These are phyloP conservation scores for Nysson spinosus DNA, from an alignment of 2,888 invertebrate species.

Conservation along the genomic window DNA sequence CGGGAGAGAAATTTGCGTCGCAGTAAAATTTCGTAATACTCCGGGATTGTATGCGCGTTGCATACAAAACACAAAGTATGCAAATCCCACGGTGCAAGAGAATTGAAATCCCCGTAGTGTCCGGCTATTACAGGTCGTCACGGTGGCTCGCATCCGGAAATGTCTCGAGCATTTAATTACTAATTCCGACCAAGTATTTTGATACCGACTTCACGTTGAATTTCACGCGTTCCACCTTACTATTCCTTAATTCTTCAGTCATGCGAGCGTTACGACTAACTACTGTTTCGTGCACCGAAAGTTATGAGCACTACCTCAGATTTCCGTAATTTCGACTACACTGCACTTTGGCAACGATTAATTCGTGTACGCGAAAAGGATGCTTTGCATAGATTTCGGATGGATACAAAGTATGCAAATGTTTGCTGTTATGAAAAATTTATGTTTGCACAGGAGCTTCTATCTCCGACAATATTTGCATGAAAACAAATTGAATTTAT, in stretches of 20 bases:
- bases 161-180: conserved; percentile 61
- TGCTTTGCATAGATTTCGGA: no score
- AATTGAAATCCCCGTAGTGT: conserved; percentile 60
- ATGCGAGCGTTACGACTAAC: conserved; percentile 11
- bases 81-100: conserved; percentile 49
- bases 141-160: conserved; percentile 54
- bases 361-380: no score
- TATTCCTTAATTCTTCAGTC: not conserved
- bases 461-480: no score
- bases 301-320: not conserved
- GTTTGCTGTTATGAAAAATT: no score
- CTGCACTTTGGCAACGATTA: no score
- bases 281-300: not conserved
- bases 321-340: no score
- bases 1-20: conserved; percentile 39
- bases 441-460: no score
- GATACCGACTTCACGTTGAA: conserved; percentile 34
- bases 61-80: conserved; percentile 62
- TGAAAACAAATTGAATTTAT: no score
- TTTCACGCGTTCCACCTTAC: conserved; percentile 41
- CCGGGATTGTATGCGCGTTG: conserved; percentile 44
- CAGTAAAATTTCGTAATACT: conserved; percentile 60
- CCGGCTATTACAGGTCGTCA: conserved; percentile 60
- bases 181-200: conserved; percentile 58
- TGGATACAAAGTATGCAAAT: no score